Evolutionary conservation across 2,797 vertebrate genomes (phyloP), one percentile per base, ranked within the genome.

Genomic region (Nannoperca obscura): DNA sequence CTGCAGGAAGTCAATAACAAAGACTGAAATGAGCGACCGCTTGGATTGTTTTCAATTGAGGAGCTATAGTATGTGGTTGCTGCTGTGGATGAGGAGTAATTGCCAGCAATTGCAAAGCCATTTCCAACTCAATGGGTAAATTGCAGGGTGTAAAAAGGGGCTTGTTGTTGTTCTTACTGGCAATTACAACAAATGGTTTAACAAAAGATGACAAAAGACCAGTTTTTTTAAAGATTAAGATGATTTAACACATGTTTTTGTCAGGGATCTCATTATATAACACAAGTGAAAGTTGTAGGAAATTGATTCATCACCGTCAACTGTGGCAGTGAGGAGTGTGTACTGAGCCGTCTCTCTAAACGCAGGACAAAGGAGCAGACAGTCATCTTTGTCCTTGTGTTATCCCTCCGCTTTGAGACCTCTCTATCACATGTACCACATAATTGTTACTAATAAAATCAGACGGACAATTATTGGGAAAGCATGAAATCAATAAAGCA

Each of bases 371-470:
- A 83, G 86, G 86, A 34, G 62, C 82, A 74, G 77, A 47, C 67
- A n/a, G 49, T 85, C 64, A 42, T 63, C 17, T 57, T 57, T 30
- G 50, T 65, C 20, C 62, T 57, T n/a, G 73, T 79, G 52, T 82
- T 71, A 72, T 83, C 82, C 14, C 54, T 46, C 64, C 3, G 7
- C 71, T 76, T 54, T 42, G 52, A 88, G 71, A 78, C 67, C 76
- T 85, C 83, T 87, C 80, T 86, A 88, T 91, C 91, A 73, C 88
- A 89, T 42, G 24, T 92, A 87, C 93, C 91, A 83, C 80, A 75
- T 89, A 90, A 63, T 76, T 79, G 76, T 53, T 71, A 68, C 89
- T 91, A 90, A 94, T 92, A 82, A 89, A 91, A 94, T 94, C 89
- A 91, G 74, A 82, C 70, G 53, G 85, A 93, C 81, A 82, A 68